Evolutionary conservation across 2,888 invertebrate species (phyloP).

Genomic region (Acrocera orbiculus): DNA sequence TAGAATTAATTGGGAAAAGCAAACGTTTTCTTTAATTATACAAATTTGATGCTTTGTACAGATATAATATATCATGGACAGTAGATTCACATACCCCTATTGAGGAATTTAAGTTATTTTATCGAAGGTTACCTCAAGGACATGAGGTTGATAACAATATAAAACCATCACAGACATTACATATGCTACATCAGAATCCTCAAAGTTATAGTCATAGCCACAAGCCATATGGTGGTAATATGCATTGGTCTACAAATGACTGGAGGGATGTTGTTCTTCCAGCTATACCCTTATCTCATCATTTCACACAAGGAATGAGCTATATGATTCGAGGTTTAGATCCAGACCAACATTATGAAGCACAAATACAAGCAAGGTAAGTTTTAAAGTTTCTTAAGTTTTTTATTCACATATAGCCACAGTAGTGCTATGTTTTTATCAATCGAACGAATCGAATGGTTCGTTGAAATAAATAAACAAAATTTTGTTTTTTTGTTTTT

Average conservation of each 20-base stretch:
- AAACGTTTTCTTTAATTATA: too few relatives aligned
- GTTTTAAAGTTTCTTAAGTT: too few relatives aligned
- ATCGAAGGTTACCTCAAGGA: conserved; percentile 41
- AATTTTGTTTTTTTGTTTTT: too few relatives aligned
- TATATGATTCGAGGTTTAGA: conserved; percentile 47
- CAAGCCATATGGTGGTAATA: conserved; percentile 22
- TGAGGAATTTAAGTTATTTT: conserved; percentile 47
- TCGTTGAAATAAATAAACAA: too few relatives aligned
- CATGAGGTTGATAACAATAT: conserved; percentile 32
- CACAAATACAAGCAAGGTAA: conserved; percentile 42
- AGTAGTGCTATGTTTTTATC: too few relatives aligned
- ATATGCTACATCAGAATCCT: conserved; percentile 14
- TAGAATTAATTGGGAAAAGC: too few relatives aligned
- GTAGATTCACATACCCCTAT: conserved; percentile 49
- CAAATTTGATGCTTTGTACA: too few relatives aligned
- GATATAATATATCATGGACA: conserved; percentile 50
- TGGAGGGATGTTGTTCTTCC: conserved; percentile 42
- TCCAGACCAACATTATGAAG: conserved; percentile 46
- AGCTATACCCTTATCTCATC: conserved; percentile 34
- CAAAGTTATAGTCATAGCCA: conserved; percentile 8
- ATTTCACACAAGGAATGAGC: conserved; percentile 43
- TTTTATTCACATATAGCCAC: too few relatives aligned
- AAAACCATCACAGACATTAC: conserved; percentile 31
- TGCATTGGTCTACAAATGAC: conserved; percentile 34
- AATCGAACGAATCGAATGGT: too few relatives aligned